phyloP scores from a whole-genome alignment of 2,113 vertebrate genomes.

The Salminus brasiliensis region DNA sequence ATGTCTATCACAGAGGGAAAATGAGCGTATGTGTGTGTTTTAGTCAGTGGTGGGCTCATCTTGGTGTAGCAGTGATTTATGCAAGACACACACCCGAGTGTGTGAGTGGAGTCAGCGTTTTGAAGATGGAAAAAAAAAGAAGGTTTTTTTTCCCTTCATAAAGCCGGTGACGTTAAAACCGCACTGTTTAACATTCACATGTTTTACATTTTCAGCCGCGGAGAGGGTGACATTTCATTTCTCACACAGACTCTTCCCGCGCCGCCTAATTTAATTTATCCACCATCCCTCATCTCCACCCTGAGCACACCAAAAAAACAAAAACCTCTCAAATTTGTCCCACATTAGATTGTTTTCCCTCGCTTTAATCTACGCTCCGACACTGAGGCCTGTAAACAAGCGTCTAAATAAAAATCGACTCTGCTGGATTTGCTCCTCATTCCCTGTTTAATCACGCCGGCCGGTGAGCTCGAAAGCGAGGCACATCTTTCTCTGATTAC shows the following conservation, averaged over 20 bases:
- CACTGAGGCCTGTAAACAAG: slow-evolving; percentile 34
- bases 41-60: slow-evolving; percentile 60
- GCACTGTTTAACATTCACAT: slow-evolving; percentile 69
- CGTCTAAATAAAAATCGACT: slow-evolving; percentile 34
- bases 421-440: slow-evolving; percentile 26
- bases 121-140: slow-evolving; percentile 48
- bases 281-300: slow-evolving; percentile 55
- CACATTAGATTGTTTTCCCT: slow-evolving; percentile 61
- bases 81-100: slow-evolving; percentile 63
- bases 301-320: slow-evolving; percentile 47
- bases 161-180: slow-evolving; percentile 56
- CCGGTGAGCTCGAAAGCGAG: slow-evolving; percentile 24
- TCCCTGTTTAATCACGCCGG: not conserved
- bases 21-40: slow-evolving; percentile 1
- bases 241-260: slow-evolving; percentile 69
- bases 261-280: slow-evolving; percentile 76
- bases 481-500: slow-evolving; percentile 61
- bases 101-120: slow-evolving; percentile 64
- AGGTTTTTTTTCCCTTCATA: slow-evolving; percentile 6
- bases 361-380: slow-evolving; percentile 34
- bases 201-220: slow-evolving; percentile 76
- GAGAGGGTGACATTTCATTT: slow-evolving; percentile 77
- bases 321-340: slow-evolving; percentile 43
- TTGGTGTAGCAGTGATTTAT: slow-evolving; percentile 68
- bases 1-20: not conserved